Evolutionary conservation across 1,140 invertebrate genomes (phyloP).

Genomic region (Subanguina moxae): DNA sequence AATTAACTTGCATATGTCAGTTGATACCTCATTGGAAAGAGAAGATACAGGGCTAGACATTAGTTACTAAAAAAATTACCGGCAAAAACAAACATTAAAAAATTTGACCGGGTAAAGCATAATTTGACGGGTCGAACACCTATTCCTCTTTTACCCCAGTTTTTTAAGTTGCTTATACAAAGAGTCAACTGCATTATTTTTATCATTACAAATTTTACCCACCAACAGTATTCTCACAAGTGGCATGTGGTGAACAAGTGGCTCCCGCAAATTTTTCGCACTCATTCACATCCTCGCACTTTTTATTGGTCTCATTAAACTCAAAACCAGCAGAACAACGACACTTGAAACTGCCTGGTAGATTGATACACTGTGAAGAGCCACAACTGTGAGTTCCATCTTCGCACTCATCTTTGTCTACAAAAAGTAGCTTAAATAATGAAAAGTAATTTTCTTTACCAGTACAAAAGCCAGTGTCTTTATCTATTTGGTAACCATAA

Average conservation of each 20-base stretch:
- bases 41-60: no score
- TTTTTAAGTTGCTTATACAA: no score
- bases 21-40: no score
- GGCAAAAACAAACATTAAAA: no score
- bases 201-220: neutral
- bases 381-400: constrained; percentile 60
- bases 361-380: constrained; percentile 63
- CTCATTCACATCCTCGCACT: constrained; percentile 56
- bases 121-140: no score
- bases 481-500: constrained; percentile 51
- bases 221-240: constrained; percentile 56
- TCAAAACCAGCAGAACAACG: constrained; percentile 63
- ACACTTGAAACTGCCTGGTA: constrained; percentile 60
- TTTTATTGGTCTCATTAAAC: constrained; percentile 51
- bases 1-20: no score
- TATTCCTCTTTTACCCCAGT: no score
- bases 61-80: no score
- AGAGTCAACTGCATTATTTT: no score
- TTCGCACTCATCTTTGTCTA: constrained; percentile 61
- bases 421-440: constrained; percentile 8
- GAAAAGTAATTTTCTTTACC: no score
- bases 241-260: constrained; percentile 54
- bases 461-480: constrained; percentile 53
- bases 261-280: constrained; percentile 57
- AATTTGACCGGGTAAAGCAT: no score